Percentiles rank a stretch among this genome's conserved stretches.
Evolutionary conservation across 1,140 invertebrate genomes (phyloP).

Genomic region (Leptinotarsa lineolata): DNA sequence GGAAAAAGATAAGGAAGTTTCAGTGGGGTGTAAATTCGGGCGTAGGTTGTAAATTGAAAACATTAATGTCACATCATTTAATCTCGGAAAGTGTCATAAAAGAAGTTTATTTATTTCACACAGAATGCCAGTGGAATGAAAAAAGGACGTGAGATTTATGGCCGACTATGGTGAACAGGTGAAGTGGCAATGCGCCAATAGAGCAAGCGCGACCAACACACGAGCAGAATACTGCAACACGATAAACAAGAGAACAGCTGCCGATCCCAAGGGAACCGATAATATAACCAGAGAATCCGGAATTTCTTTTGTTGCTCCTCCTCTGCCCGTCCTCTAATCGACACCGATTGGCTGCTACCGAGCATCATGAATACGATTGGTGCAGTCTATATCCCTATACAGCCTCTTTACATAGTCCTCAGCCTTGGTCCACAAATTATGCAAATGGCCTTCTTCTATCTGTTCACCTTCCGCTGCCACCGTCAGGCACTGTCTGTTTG

Average conservation of each 20-base stretch:
- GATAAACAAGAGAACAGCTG: conserved; percentile 31
- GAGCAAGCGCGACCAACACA: conserved; percentile 17
- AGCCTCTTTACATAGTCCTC: conserved; percentile 27
- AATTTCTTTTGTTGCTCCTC: conserved; percentile 9
- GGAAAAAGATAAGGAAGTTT: no score
- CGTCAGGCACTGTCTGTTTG: conserved; percentile 27
- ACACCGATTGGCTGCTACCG: conserved; percentile 17
- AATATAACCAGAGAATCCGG: conserved; percentile 13
- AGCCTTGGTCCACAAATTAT: conserved; percentile 31
- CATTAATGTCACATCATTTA: no score
- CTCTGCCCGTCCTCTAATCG: conserved; percentile 10
- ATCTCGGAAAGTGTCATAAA: no score
- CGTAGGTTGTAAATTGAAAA: no score
- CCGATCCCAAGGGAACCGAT: conserved; percentile 25
- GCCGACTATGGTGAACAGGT: conserved; percentile 22
- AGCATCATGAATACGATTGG: conserved; percentile 10
- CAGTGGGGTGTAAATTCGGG: no score
- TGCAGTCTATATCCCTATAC: conserved; percentile 11
- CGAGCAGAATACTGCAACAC: conserved; percentile 10
- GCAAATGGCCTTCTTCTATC: conserved; percentile 30
- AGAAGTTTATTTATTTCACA: no score
- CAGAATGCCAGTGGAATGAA: conserved; percentile 13
- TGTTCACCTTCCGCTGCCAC: conserved; percentile 24
- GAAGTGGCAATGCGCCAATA: conserved; percentile 23
- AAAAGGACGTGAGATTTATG: conserved; percentile 23